Conservation (phyloP, 2,113 vertebrate genomes). For the Nothoprocta pentlandii region DNA sequence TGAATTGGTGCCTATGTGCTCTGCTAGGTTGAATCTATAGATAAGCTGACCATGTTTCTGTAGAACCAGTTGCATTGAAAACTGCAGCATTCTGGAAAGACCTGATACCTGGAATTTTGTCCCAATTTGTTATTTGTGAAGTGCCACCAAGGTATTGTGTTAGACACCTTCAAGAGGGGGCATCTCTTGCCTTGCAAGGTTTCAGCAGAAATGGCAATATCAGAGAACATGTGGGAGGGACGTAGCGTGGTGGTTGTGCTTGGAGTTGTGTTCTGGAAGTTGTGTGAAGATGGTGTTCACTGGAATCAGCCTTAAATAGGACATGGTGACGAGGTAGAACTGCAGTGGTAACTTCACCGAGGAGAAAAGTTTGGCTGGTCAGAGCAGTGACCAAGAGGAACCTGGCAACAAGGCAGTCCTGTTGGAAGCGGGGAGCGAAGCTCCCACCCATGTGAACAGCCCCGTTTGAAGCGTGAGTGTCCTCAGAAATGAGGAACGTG, state of each 20-base stretch:
- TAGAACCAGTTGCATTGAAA: rapidly evolving
- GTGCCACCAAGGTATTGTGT: not conserved
- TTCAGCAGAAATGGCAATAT: not conserved
- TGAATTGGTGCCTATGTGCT: not conserved
- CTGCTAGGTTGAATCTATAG: rapidly evolving
- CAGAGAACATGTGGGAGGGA: not conserved
- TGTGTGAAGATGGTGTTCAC: not conserved
- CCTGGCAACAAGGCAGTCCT: not conserved
- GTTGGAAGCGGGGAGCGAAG: not conserved
- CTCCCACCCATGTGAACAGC: not conserved
- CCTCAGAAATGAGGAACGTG: not conserved
- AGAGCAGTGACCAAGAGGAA: not conserved
- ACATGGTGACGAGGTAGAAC: not conserved
- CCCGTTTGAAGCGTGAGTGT: not conserved
- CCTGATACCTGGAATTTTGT: rapidly evolving
- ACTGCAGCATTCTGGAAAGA: rapidly evolving
- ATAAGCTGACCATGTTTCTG: rapidly evolving
- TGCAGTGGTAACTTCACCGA: not conserved
- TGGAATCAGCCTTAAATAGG: not conserved
- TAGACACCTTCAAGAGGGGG: not conserved
- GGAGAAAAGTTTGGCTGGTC: not conserved
- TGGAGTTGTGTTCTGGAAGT: not conserved
- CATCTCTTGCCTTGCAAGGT: not conserved
- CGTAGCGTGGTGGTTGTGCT: not conserved
- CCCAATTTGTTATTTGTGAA: not conserved